Evolutionary conservation across 2,113 vertebrate genomes (phyloP), one percentile per base, ranked within the genome.

Genomic region (Myocastor coypus): DNA sequence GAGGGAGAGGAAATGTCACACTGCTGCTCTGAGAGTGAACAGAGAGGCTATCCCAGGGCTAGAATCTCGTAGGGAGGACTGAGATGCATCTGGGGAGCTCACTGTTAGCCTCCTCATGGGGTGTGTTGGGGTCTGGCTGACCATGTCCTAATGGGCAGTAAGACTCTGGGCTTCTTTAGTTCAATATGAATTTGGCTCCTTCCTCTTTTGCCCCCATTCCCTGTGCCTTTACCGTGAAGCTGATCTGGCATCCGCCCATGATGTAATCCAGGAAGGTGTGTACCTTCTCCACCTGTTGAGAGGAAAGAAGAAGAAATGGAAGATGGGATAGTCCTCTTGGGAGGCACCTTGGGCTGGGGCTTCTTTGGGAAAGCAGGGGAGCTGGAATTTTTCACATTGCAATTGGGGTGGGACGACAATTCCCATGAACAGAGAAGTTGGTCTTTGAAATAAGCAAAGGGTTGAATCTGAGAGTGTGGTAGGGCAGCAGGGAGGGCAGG

Each of bases 231-330:
- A 98, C 98, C 95, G 98, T 98, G 96, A 98, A 98, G 90, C 96
- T 97, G 96, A 98, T 98, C 73, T 98, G 98, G 96, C 98, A 97
- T n/a, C 98, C 98, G 0, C 98, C 98, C 98, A 98, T 98, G 87
- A 98, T 98, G 77, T 98, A 98, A 81, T 98, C 97, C 96, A 98
- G 96, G 83, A 98, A 98, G 22, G 98, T 98, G 68, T 98, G 98
- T 4, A 98, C 97, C 87, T 98, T 98, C 78, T 98, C 98, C 89
- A 98, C 97, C 98, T 98, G 87, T 30, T 0, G 13, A 68, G 24
- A 69, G n/a, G 69, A 4, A 40, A 11, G 10, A 52, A 11, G 10
- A 52, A 40, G 22, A 20, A 42, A 92, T n/a, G 30, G 30, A 59
- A 16, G 66, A 52, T 57, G 34, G n/a, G 94, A 12, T 14, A 16